These are phyloP conservation scores for Callithrix jacchus DNA, from an alignment of 2,113 vertebrate genomes.

Conservation along the genomic window DNA sequence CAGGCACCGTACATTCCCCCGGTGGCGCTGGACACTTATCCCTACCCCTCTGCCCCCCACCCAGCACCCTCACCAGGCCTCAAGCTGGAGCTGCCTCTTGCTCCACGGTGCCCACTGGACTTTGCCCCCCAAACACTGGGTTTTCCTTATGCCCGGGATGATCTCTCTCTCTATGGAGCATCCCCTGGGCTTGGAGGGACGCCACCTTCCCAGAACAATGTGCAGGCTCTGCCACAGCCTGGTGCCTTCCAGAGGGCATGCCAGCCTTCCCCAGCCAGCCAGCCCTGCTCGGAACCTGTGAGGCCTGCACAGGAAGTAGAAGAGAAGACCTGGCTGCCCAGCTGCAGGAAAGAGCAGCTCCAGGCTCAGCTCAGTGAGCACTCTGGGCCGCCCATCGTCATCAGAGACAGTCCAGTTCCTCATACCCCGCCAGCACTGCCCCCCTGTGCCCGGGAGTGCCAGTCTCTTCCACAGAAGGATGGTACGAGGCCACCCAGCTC, in stretches of 20 bases:
- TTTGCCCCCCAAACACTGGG: background rate
- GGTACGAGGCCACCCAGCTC: conserved; percentile 70
- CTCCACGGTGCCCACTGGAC: conserved; percentile 77
- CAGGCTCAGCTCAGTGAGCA: background rate
- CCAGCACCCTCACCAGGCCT: conserved; percentile 71
- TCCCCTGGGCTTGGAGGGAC: conserved; percentile 67
- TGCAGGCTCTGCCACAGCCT: conserved; percentile 59
- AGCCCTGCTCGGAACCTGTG: rapidly evolving
- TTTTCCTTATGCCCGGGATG: conserved; percentile 56
- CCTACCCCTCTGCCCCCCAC: background rate
- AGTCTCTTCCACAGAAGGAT: background rate
- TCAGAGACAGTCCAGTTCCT: conserved; percentile 58
- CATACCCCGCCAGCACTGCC: rapidly evolving
- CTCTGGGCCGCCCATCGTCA: conserved; percentile 22
- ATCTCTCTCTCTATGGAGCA: conserved; percentile 62
- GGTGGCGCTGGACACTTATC: conserved; percentile 73
- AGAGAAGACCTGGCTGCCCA: background rate
- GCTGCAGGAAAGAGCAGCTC: conserved; percentile 28
- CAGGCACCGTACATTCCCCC: conserved; percentile 70
- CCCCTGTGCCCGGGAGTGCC: background rate
- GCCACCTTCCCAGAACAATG: conserved; percentile 67
- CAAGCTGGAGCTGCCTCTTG: conserved; percentile 73
- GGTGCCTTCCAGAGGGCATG: conserved; percentile 76
- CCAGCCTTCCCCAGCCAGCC: conserved; percentile 22
- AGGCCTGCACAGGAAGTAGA: background rate